Conservation (phyloP, 1,140 invertebrate genomes). For the Philaenus spumarius region DNA sequence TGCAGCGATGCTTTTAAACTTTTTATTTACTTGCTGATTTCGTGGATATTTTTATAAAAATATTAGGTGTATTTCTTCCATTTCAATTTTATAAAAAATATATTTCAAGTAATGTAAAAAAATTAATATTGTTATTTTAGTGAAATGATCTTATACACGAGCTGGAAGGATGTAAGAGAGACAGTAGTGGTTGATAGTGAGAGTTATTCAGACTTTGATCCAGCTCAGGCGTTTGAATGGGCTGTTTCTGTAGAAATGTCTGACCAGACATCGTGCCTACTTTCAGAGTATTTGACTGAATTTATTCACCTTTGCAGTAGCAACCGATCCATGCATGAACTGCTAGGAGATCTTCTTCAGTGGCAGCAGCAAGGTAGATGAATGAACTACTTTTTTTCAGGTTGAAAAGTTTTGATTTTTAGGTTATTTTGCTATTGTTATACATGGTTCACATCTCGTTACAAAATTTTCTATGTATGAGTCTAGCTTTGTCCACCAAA, state of each 20-base stretch:
- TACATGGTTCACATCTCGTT: too few species aligned
- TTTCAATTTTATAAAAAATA: too few species aligned
- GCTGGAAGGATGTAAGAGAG: slow-evolving; percentile 81
- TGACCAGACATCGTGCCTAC: slow-evolving; percentile 53
- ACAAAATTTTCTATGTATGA: too few species aligned
- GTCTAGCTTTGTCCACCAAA: too few species aligned
- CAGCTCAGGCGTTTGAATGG: slow-evolving; percentile 76
- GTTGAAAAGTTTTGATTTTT: too few species aligned
- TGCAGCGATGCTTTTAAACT: too few species aligned
- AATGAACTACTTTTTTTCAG: too few species aligned
- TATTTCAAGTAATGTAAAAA: too few species aligned
- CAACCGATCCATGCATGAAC: slow-evolving; percentile 45
- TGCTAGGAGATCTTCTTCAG: slow-evolving; percentile 46
- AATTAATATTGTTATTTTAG: slow-evolving; percentile 42
- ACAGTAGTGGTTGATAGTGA: slow-evolving; percentile 82
- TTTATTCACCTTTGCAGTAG: slow-evolving; percentile 46
- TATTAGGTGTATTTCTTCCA: too few species aligned
- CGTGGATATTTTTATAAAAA: too few species aligned
- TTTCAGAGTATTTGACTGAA: slow-evolving; percentile 55
- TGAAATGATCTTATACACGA: slow-evolving; percentile 71
- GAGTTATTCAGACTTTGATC: slow-evolving; percentile 81
- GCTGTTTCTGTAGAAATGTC: slow-evolving; percentile 54
- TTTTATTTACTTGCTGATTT: too few species aligned
- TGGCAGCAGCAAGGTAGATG: slow-evolving; percentile 10
- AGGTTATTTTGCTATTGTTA: too few species aligned